Evolutionary conservation across 2,113 vertebrate genomes (phyloP).

Genomic region (Rhagologus leucostigma): DNA sequence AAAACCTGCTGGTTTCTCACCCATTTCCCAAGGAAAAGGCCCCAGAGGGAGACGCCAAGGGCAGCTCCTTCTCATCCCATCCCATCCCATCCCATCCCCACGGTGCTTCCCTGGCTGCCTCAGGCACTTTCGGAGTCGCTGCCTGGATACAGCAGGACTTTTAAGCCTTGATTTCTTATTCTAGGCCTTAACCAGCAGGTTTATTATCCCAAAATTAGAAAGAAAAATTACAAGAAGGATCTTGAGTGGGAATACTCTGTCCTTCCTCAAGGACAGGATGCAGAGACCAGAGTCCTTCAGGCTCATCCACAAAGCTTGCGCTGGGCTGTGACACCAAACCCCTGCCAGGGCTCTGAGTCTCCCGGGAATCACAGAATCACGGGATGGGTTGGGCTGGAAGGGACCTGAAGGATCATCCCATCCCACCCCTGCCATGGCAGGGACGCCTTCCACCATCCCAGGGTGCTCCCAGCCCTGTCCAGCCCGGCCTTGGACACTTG

Average conservation of each 20-base stretch:
- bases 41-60: background rate
- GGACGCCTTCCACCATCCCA: background rate
- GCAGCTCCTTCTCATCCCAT: background rate
- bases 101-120: background rate
- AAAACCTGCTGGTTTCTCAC: background rate
- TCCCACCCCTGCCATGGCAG: background rate
- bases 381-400: background rate
- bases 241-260: background rate
- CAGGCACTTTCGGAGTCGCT: background rate
- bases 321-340: background rate
- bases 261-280: background rate
- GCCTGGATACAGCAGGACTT: background rate
- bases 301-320: background rate
- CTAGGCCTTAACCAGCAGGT: background rate
- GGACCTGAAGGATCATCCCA: background rate
- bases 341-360: background rate
- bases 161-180: background rate
- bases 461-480: background rate
- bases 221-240: background rate
- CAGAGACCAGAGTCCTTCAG: background rate
- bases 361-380: background rate
- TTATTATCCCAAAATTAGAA: background rate
- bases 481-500: background rate
- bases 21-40: background rate
- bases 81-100: background rate